Evolutionary conservation across 2,888 invertebrate genomes (phyloP).

Genomic region (Acleris sparsana): DNA sequence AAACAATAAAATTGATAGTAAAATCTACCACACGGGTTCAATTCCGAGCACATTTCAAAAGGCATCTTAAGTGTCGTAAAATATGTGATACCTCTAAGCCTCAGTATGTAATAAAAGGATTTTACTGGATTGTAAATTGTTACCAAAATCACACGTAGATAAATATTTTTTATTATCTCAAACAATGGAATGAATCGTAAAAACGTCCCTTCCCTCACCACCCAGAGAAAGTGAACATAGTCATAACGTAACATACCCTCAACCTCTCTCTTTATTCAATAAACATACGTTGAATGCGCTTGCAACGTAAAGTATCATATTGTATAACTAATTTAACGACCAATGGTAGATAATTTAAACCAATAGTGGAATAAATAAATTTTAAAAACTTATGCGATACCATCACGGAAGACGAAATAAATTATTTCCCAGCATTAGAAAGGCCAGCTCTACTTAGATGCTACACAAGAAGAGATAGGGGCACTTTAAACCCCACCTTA

Average conservation of each 20-base stretch:
- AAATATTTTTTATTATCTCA: constrained; percentile 12
- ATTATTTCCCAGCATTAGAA: neutral
- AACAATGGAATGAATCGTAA: constrained; percentile 19
- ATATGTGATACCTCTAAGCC: constrained; percentile 47
- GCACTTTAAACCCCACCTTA: constrained; percentile 15
- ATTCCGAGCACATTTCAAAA: constrained; percentile 8
- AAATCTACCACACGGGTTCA: constrained; percentile 5
- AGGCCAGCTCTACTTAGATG: constrained; percentile 1
- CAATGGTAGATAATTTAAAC: too few relatives aligned
- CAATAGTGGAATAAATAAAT: too few relatives aligned
- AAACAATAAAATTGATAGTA: constrained; percentile 22
- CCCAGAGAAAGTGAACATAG: constrained; percentile 72
- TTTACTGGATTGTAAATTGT: constrained; percentile 58
- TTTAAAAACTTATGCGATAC: too few relatives aligned
- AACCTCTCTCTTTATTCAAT: constrained; percentile 57
- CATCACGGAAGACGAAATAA: too few relatives aligned
- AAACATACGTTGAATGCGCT: constrained; percentile 51
- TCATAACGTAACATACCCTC: constrained; percentile 47
- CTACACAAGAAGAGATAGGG: constrained; percentile 3
- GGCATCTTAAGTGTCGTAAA: constrained; percentile 43
- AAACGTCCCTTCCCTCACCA: constrained; percentile 45
- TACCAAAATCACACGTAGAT: constrained; percentile 47
- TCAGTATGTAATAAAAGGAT: constrained; percentile 45
- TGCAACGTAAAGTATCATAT: constrained; percentile 30
- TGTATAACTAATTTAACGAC: neutral